Percentiles rank a stretch among this genome's conserved stretches.
Evolutionary conservation across 2,113 vertebrate genomes (phyloP).

Genomic region (Cavia porcellus): DNA sequence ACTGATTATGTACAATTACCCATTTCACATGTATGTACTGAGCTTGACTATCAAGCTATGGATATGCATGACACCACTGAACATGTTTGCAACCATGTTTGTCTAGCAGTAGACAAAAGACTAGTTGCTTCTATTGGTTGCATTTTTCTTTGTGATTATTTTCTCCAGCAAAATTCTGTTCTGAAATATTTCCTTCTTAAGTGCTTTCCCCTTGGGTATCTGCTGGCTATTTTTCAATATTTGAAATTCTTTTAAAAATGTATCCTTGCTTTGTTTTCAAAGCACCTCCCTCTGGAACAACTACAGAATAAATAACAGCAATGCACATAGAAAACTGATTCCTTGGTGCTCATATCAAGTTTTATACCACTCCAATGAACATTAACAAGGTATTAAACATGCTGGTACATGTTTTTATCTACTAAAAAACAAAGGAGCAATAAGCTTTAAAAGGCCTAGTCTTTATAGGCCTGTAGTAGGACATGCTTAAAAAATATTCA

Average conservation of each 20-base stretch:
- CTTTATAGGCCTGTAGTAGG: not conserved
- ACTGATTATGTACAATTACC: not conserved
- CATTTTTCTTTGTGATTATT: constrained; percentile 34
- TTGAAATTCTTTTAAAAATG: constrained; percentile 67
- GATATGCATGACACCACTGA: not conserved
- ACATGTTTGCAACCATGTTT: not conserved
- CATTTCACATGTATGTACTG: not conserved
- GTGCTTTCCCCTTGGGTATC: constrained; percentile 18
- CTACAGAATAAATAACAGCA: constrained; percentile 46
- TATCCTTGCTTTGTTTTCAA: constrained; percentile 51
- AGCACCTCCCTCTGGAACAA: constrained; percentile 54
- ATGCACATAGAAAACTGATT: not conserved
- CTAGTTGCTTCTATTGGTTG: not conserved
- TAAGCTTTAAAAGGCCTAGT: not conserved
- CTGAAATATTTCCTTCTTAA: constrained; percentile 57
- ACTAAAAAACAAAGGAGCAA: not conserved
- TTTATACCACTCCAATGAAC: constrained; percentile 41
- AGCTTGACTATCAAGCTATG: not conserved
- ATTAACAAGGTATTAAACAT: constrained; percentile 31
- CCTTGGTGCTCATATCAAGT: constrained; percentile 9
- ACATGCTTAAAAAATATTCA: not conserved
- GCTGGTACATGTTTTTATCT: not conserved
- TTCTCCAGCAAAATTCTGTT: constrained; percentile 4
- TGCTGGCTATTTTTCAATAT: constrained; percentile 70
- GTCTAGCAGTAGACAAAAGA: not conserved